phyloP scores from a whole-genome alignment of 1,140 invertebrate species.

The Aphelinus atriplicis region DNA sequence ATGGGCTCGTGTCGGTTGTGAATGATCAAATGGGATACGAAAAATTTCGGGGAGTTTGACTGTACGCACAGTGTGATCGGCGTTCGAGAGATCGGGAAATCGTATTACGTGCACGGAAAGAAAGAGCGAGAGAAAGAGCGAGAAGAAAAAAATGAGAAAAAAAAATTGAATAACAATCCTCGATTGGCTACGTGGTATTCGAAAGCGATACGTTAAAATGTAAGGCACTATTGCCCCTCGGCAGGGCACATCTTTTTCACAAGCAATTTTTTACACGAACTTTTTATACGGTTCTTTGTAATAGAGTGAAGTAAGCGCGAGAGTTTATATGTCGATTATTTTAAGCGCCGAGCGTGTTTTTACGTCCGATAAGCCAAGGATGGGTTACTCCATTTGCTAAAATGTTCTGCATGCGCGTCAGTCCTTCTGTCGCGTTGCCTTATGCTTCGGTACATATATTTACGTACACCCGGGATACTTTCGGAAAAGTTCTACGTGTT shows the following conservation, averaged over 20 bases:
- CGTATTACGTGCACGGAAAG: not conserved
- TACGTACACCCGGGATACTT: no score
- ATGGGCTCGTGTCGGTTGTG: no score
- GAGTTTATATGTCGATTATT: not conserved
- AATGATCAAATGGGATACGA: no score
- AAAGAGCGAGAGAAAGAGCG: not conserved
- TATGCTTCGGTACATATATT: no score
- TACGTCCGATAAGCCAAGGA: no score
- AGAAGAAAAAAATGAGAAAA: not conserved
- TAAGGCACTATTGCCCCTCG: constrained; percentile 47
- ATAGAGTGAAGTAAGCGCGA: not conserved
- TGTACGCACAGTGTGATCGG: no score
- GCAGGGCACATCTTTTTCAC: constrained; percentile 31
- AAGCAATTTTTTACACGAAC: constrained; percentile 46
- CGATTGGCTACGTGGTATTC: constrained; percentile 62
- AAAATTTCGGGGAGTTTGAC: no score
- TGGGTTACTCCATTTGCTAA: no score
- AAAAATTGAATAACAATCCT: constrained; percentile 35
- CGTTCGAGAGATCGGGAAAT: no score
- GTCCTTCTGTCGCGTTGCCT: no score
- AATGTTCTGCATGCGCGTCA: no score
- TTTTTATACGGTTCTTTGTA: constrained; percentile 33
- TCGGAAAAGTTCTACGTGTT: no score
- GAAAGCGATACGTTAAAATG: constrained; percentile 60
- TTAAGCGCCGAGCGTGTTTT: constrained; percentile 23